A percentile compares a stretch with the other conserved stretches of the same genome.
Evolutionary conservation across 2,113 vertebrate genomes (phyloP).

Genomic region (Neolamprologus kungweensis): DNA sequence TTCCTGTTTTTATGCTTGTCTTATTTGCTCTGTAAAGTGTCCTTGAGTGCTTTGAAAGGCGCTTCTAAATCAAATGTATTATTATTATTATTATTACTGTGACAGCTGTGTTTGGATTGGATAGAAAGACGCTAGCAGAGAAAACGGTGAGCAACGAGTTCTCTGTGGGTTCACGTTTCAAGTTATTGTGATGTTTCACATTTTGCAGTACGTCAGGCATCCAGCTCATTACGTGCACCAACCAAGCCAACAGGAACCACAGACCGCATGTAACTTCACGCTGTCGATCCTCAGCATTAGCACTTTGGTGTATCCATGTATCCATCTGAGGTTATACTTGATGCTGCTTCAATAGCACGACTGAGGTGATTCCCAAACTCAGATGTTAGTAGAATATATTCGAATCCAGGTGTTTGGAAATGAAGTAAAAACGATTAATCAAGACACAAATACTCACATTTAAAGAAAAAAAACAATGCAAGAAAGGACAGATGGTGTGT

Average conservation of each 20-base stretch:
- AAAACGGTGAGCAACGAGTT: neutral
- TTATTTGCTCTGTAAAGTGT: neutral
- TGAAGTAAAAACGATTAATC: neutral
- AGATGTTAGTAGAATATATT: neutral
- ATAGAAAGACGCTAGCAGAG: neutral
- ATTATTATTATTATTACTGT: neutral
- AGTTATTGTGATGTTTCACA: neutral
- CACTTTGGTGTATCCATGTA: neutral
- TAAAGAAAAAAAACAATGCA: neutral
- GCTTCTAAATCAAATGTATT: neutral
- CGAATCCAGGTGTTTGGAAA: neutral
- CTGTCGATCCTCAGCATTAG: neutral
- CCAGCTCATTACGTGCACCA: neutral
- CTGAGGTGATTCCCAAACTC: neutral
- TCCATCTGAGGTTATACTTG: neutral
- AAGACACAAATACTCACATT: neutral
- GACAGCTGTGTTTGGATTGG: neutral
- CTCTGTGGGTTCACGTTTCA: neutral
- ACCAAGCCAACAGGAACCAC: neutral
- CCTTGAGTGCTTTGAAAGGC: neutral
- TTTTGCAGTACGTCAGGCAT: neutral
- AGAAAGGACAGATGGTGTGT: neutral
- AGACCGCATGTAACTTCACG: neutral
- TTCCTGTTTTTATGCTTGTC: neutral
- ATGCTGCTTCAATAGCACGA: neutral